Percentiles rank a stretch among this genome's conserved stretches.
These are phyloP conservation scores for Aythya baeri DNA, from an alignment of 2,113 vertebrate species.

Conservation along the genomic window DNA sequence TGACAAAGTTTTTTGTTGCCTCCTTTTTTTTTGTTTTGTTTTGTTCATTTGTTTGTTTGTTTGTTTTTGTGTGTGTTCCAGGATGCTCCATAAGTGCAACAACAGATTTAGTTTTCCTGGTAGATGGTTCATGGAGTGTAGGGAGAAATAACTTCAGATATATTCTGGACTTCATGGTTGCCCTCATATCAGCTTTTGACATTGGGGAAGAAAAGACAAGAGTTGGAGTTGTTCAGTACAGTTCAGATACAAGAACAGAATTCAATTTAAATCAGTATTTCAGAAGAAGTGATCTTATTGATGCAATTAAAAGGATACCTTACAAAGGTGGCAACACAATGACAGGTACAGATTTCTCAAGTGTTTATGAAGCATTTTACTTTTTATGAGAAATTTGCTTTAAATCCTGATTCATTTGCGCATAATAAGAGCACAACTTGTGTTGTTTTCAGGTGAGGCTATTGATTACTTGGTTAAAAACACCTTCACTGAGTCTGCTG, in stretches of 20 bases:
- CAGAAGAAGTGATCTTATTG: slow-evolving; percentile 82
- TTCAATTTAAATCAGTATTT: slow-evolving; percentile 88
- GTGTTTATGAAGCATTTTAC: background rate
- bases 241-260: slow-evolving; percentile 85
- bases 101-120: slow-evolving; percentile 90
- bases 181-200: slow-evolving; percentile 89
- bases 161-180: slow-evolving; percentile 86
- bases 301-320: slow-evolving; percentile 87
- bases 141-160: slow-evolving; percentile 89
- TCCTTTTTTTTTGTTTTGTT: background rate
- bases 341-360: slow-evolving; percentile 81
- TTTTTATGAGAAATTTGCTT: background rate
- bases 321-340: slow-evolving; percentile 91
- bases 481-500: slow-evolving; percentile 84
- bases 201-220: slow-evolving; percentile 89
- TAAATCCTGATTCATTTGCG: background rate
- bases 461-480: slow-evolving; percentile 87
- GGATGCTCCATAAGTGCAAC: slow-evolving; percentile 87
- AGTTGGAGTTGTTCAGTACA: slow-evolving; percentile 93
- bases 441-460: slow-evolving; percentile 82
- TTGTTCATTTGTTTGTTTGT: background rate
- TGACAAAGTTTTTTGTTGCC: background rate
- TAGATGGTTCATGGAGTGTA: slow-evolving; percentile 93
- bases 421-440: background rate
- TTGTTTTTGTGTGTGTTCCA: slow-evolving; percentile 64